Evolutionary conservation across 2,888 invertebrate genomes (phyloP), one percentile per base, ranked within the genome.

Genomic region (Drosophila anomalipes): DNA sequence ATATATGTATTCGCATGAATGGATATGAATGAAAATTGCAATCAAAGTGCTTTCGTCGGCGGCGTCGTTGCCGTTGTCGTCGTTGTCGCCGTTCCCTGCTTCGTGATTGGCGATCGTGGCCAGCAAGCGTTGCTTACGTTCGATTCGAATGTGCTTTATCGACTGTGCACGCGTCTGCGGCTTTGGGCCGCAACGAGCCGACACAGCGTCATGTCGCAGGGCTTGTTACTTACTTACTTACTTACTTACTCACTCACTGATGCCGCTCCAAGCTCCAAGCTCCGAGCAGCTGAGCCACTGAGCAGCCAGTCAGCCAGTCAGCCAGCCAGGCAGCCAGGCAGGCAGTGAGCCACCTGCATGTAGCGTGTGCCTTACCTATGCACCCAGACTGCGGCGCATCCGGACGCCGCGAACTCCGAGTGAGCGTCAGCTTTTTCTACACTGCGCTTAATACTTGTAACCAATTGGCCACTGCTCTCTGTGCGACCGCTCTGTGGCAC

Each of bases 131-230:
- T 79, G 83, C 91, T 80, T 78, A 84, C 88, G 90, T 89, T 86
- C 89, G 87, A 81, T 85, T 75, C 90, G 89, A 91, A 83, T 90
- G 89, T 86, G 77, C 72, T 90, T 90, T 90, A 87, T 90, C 82
- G 87, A 90, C 89, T 90, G 91, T 78, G 90, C 77, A 80, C 77
- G 83, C 82, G 86, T 69, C 74, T 63, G 73, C 75, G 62, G 67
- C 73, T 79, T 77, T 82, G 77, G 70, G 77, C 74, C 80, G 60
- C 77, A 72, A 22, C 66, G 61, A 73, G 73, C 80, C 80, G 59
- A 51, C 47, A 64, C n/a, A 76, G 77, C 78, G 66, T 72, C 72
- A 74, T 65, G 56, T 73, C 79, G 70, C 86, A 84, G 83, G 89
- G 89, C 83, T 83, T 87, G 88, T 77, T 77, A 47, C 70, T 65